A percentile compares a stretch with the other conserved stretches of the same genome.
Evolutionary conservation across 2,113 vertebrate genomes (phyloP).

Genomic region (Spea bombifrons): DNA sequence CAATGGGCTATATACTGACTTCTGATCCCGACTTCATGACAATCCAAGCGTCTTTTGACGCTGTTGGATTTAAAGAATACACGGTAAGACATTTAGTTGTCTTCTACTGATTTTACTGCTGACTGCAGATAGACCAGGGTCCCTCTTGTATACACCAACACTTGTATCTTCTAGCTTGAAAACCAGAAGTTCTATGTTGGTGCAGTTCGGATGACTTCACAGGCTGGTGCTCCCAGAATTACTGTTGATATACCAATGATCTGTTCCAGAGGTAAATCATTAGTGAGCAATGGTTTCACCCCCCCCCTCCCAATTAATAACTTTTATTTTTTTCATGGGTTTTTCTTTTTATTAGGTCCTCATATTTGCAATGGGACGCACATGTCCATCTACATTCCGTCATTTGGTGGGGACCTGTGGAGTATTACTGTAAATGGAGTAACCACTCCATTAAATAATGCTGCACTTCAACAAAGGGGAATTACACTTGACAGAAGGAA

Average conservation of each 20-base stretch:
- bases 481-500: conserved; percentile 51
- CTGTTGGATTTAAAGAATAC: conserved; percentile 56
- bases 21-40: conserved; percentile 47
- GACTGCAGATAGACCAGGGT: neutral
- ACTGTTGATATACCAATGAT: conserved; percentile 54
- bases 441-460: conserved; percentile 31
- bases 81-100: conserved; percentile 1
- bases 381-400: conserved; percentile 62
- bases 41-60: conserved; percentile 56
- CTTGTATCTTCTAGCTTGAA: conserved; percentile 25
- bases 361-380: conserved; percentile 64
- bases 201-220: neutral
- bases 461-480: conserved; percentile 49
- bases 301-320: neutral
- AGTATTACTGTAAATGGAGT: conserved; percentile 50
- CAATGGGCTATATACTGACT: conserved; percentile 58
- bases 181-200: conserved; percentile 51
- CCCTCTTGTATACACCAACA: conserved; percentile 30
- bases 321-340: neutral
- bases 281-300: neutral
- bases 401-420: conserved; percentile 58
- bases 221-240: neutral
- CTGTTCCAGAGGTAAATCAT: conserved; percentile 62
- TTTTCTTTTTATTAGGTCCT: conserved; percentile 53
- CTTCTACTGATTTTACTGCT: neutral